A percentile compares a stretch with the other conserved stretches of the same genome.
Evolutionary conservation across 1,140 invertebrate species (phyloP).

Genomic region (Hypothenemus hampei): DNA sequence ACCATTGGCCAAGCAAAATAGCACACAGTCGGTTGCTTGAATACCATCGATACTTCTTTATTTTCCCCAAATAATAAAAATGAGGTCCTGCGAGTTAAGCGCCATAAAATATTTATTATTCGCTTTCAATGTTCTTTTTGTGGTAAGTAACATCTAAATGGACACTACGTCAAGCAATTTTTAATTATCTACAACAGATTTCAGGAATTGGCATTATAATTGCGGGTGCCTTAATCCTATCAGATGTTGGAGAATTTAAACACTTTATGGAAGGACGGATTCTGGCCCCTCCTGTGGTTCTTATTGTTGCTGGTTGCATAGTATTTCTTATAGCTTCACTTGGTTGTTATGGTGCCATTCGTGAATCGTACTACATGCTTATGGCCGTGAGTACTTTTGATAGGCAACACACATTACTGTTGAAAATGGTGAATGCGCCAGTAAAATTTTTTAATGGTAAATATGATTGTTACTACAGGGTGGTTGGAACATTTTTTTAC

Average conservation of each 20-base stretch:
- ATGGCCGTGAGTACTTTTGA: conserved; percentile 60
- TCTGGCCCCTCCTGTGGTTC: conserved; percentile 55
- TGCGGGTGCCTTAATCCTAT: conserved; percentile 53
- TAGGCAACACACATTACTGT: too few species aligned
- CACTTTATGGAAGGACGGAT: conserved; percentile 57
- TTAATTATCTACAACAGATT: conserved; percentile 45
- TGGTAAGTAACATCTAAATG: conserved; percentile 51
- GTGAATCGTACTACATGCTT: conserved; percentile 62
- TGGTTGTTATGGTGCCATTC: conserved; percentile 71
- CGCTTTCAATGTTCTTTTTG: conserved; percentile 66
- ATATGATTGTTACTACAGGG: too few species aligned
- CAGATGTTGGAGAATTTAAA: conserved; percentile 53
- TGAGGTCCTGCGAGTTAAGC: conserved; percentile 58
- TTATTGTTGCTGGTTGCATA: conserved; percentile 62
- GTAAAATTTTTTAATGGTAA: too few species aligned
- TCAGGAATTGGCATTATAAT: conserved; percentile 58
- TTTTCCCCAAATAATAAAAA: too few species aligned
- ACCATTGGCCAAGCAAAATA: neutral
- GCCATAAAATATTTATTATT: conserved; percentile 68
- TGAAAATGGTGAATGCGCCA: too few species aligned
- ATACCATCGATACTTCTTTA: conserved; percentile 2
- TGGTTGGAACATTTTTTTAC: too few species aligned
- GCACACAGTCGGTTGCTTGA: neutral
- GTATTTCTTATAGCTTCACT: conserved; percentile 66
- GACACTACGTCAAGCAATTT: neutral